Evolutionary conservation across 2,888 invertebrate species (phyloP).

Genomic region (Cetonia aurata): DNA sequence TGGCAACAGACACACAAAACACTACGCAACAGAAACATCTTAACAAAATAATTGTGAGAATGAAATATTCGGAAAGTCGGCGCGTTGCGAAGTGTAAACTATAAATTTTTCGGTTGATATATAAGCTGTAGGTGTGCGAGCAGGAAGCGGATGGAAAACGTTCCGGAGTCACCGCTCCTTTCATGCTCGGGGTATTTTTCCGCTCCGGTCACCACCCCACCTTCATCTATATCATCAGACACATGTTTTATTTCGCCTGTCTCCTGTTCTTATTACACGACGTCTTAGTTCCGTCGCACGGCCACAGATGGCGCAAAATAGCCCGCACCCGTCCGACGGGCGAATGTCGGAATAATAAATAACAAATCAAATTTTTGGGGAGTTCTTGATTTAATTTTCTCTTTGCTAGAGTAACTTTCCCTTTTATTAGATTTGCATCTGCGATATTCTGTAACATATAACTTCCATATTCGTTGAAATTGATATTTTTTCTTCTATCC

Average conservation of each 20-base stretch:
- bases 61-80: constrained; percentile 40
- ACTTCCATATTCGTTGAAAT: background rate
- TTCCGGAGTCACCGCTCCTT: constrained; percentile 55
- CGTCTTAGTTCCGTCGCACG: constrained; percentile 49
- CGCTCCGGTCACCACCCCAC: constrained; percentile 54
- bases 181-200: constrained; percentile 56
- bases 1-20: constrained; percentile 20
- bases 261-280: constrained; percentile 52
- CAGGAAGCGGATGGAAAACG: constrained; percentile 41
- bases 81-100: constrained; percentile 51
- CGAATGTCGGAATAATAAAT: background rate
- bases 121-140: constrained; percentile 43
- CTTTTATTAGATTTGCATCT: background rate
- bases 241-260: constrained; percentile 60
- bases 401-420: too few species aligned
- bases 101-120: constrained; percentile 52
- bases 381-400: constrained; percentile 11
- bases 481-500: background rate
- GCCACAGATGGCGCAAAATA: constrained; percentile 14
- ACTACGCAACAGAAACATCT: constrained; percentile 32
- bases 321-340: background rate
- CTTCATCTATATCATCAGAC: constrained; percentile 59
- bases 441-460: background rate
- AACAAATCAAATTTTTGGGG: constrained; percentile 18
- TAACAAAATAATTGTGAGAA: constrained; percentile 40